Percentiles rank a stretch among this genome's conserved stretches.
phyloP scores from a whole-genome alignment of 1,140 invertebrate genomes.

The Megalonaias nervosa region DNA sequence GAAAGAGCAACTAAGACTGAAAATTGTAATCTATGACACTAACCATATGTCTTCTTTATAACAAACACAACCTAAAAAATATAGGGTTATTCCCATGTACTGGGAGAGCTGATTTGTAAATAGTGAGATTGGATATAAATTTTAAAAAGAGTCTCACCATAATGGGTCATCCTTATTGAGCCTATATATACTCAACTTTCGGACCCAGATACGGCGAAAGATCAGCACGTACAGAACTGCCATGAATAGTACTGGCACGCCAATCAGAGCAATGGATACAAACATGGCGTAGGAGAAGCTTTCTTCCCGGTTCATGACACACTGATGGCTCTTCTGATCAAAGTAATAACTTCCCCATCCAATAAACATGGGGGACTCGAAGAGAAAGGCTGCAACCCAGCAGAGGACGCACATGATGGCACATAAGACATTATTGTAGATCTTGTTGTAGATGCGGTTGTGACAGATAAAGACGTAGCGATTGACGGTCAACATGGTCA shows the following conservation, averaged over 20 bases:
- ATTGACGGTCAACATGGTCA: conserved; percentile 62
- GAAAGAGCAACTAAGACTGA: too few species aligned
- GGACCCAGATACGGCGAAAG: conserved; percentile 55
- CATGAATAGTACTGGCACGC: conserved; percentile 53
- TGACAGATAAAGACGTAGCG: conserved; percentile 64
- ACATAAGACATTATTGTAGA: conserved; percentile 47
- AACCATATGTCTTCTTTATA: too few species aligned
- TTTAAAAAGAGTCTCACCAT: not conserved
- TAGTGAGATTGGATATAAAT: too few species aligned
- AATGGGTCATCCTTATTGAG: conserved; percentile 41
- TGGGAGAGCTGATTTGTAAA: too few species aligned
- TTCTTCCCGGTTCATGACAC: conserved; percentile 65
- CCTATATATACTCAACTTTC: conserved; percentile 50
- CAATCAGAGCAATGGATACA: conserved; percentile 54
- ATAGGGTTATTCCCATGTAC: too few species aligned
- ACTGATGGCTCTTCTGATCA: conserved; percentile 61
- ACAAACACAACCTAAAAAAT: too few species aligned
- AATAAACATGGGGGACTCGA: conserved; percentile 64
- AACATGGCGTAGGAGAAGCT: conserved; percentile 62
- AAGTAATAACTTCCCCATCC: conserved; percentile 65
- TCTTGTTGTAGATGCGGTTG: conserved; percentile 44
- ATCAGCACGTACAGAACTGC: conserved; percentile 55
- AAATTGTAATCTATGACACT: too few species aligned
- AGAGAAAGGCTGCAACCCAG: conserved; percentile 59
- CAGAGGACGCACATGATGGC: conserved; percentile 43